A percentile compares a stretch with the other conserved stretches of the same genome.
Evolutionary conservation across 2,888 invertebrate species (phyloP).

Genomic region (Trissolcus brochymenae): DNA sequence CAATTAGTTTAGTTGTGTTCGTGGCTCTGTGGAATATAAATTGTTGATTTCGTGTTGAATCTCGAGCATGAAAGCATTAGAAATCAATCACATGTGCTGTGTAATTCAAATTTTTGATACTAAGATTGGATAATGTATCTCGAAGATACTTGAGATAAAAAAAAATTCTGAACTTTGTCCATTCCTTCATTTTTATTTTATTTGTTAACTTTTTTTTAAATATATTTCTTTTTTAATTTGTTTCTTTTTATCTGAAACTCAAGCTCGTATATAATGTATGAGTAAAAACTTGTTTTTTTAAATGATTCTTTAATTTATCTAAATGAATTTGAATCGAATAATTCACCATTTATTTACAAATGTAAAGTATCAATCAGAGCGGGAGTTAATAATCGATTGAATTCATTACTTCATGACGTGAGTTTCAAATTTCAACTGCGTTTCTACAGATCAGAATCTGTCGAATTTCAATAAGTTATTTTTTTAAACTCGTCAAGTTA

Average conservation of each 20-base stretch:
- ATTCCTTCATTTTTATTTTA: not conserved
- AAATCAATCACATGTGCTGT: conserved; percentile 5
- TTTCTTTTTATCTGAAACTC: no score
- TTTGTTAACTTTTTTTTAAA: not conserved
- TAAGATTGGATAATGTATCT: no score
- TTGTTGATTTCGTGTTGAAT: conserved; percentile 13
- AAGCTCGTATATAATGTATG: not conserved
- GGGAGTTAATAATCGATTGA: conserved; percentile 29
- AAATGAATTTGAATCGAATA: conserved; percentile 32
- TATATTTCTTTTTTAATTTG: not conserved
- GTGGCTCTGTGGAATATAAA: conserved; percentile 11
- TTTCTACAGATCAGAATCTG: not conserved
- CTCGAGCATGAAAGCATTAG: conserved; percentile 10
- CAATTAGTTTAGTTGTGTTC: conserved; percentile 30
- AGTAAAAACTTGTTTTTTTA: not conserved
- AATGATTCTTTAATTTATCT: conserved; percentile 10
- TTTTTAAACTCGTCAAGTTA: not conserved
- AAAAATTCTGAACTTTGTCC: not conserved
- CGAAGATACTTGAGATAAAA: not conserved
- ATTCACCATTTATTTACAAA: conserved; percentile 18
- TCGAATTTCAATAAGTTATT: not conserved
- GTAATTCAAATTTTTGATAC: not conserved
- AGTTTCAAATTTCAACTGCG: conserved; percentile 1
- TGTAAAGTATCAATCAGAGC: conserved; percentile 32
- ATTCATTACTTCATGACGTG: conserved; percentile 9